Conservation (phyloP, 2,888 invertebrate species). For the Papilio gigon region DNA sequence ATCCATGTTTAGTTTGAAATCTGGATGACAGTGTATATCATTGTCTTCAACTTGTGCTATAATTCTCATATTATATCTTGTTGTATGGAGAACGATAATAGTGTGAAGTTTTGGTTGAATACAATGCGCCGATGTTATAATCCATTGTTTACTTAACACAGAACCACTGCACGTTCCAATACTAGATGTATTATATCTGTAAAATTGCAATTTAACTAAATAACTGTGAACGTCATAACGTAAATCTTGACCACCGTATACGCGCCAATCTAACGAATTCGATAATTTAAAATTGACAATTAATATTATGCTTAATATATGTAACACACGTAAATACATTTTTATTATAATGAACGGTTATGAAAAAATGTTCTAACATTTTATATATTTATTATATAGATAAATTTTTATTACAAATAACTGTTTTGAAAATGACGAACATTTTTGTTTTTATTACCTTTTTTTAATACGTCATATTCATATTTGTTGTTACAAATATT, state of each 20-base stretch:
- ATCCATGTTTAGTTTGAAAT: not conserved
- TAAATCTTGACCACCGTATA: slow-evolving; percentile 26
- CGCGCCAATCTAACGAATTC: slow-evolving; percentile 29
- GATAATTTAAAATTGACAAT: slow-evolving; percentile 7
- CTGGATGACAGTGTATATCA: slow-evolving; percentile 13
- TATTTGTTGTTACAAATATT: too few species aligned
- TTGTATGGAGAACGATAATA: not conserved
- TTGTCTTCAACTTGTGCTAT: not conserved
- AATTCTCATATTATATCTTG: not conserved
- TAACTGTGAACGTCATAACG: slow-evolving; percentile 30
- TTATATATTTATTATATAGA: slow-evolving; percentile 22
- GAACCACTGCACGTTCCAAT: slow-evolving; percentile 24
- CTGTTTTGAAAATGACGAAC: not conserved
- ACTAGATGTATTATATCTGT: not conserved
- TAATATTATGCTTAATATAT: slow-evolving; percentile 22
- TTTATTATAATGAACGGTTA: slow-evolving; percentile 5
- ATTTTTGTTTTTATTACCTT: too few species aligned
- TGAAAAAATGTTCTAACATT: not conserved
- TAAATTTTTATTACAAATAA: slow-evolving; percentile 13
- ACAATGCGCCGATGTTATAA: slow-evolving; percentile 36
- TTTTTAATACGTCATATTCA: too few species aligned
- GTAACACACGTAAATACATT: slow-evolving; percentile 31
- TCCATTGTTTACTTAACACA: slow-evolving; percentile 29
- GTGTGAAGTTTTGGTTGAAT: not conserved
- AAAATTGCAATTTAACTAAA: slow-evolving; percentile 21